phyloP scores from a whole-genome alignment of 2,888 invertebrate genomes.

The Eulithis testata region DNA sequence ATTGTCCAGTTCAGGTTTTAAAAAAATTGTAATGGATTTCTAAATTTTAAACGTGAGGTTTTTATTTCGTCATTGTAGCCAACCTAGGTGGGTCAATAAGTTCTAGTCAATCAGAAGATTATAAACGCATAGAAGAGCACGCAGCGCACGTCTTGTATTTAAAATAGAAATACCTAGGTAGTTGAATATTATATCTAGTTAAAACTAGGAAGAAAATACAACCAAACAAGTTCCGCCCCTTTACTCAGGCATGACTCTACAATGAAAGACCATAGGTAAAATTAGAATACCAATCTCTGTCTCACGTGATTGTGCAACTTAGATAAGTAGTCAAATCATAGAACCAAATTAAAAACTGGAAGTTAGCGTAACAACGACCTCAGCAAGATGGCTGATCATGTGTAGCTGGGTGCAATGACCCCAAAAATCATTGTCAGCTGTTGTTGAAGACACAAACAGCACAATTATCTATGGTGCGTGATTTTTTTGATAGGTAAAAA shows the following conservation, averaged over 20 bases:
- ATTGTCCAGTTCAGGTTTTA: no score
- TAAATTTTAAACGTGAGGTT: no score
- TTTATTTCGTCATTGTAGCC: no score
- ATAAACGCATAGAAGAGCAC: no score
- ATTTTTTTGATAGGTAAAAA: no score
- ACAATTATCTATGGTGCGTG: no score
- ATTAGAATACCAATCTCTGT: slow-evolving; percentile 31
- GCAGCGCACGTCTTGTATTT: no score
- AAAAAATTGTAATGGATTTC: no score
- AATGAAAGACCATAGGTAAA: slow-evolving; percentile 19
- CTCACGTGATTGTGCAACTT: slow-evolving; percentile 35
- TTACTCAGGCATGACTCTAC: not conserved
- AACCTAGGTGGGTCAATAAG: no score
- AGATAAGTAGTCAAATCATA: slow-evolving; percentile 36
- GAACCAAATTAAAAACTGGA: slow-evolving; percentile 46
- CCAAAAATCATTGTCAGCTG: slow-evolving; percentile 73
- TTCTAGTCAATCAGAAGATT: no score
- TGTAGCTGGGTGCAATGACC: slow-evolving; percentile 69
- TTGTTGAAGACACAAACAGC: slow-evolving; percentile 41
- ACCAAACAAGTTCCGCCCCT: not conserved
- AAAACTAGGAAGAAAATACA: not conserved
- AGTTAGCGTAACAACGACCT: slow-evolving; percentile 54
- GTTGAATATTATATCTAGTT: no score
- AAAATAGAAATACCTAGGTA: no score
- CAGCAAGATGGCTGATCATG: slow-evolving; percentile 67